Percentiles rank a stretch among this genome's conserved stretches.
Conservation (phyloP, 2,797 vertebrate species). For the Galago senegalensis region DNA sequence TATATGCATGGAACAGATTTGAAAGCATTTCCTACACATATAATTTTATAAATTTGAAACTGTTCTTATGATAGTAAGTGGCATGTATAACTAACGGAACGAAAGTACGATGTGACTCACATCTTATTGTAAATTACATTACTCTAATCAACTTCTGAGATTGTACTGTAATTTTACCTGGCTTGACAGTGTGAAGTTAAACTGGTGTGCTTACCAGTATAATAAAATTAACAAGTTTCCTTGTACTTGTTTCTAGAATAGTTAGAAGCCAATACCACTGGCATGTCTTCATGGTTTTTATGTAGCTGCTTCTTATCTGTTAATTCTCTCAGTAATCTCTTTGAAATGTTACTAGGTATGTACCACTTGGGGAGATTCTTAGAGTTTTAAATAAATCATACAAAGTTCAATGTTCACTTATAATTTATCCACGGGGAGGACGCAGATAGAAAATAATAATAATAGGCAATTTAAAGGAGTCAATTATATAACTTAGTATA, state of each 20-base stretch:
- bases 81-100: not conserved
- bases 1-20: not conserved
- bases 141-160: not conserved
- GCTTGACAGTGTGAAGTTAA: not conserved
- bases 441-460: not conserved
- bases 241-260: not conserved
- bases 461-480: not conserved
- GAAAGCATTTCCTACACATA: not conserved
- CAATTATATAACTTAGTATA: not conserved
- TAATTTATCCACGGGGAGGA: not conserved
- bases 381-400: not conserved
- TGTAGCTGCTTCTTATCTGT: not conserved
- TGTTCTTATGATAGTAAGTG: not conserved
- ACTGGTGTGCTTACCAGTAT: not conserved
- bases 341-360: not conserved
- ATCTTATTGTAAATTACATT: not conserved
- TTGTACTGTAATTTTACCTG: not conserved
- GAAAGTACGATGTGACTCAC: not conserved
- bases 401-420: not conserved
- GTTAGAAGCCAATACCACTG: not conserved
- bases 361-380: not conserved
- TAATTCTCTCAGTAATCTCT: not conserved
- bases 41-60: not conserved
- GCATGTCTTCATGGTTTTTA: not conserved
- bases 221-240: not conserved